Evolutionary conservation across 2,113 vertebrate species (phyloP).

Genomic region (Thomomys bottae): DNA sequence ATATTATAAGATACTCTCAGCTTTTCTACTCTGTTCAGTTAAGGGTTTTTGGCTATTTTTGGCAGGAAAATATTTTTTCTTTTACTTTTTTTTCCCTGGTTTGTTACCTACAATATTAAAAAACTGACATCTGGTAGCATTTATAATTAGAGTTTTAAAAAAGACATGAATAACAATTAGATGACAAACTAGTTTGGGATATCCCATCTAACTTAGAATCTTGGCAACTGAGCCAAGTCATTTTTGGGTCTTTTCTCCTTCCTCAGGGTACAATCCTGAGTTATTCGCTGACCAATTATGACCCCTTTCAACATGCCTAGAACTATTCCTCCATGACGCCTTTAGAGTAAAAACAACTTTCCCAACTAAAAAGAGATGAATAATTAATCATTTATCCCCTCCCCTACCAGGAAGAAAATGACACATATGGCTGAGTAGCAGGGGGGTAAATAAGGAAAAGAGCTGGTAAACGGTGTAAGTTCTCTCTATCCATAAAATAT

Average conservation of each 20-base stretch:
- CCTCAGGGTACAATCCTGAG: neutral
- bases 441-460: conserved; percentile 35
- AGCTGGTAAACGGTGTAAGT: conserved; percentile 25
- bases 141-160: neutral
- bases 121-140: neutral
- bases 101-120: neutral
- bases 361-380: conserved; percentile 49
- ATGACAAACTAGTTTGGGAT: neutral
- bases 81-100: neutral
- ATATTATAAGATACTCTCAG: neutral
- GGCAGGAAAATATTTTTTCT: neutral
- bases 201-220: neutral
- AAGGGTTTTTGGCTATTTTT: neutral
- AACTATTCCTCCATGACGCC: neutral
- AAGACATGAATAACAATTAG: neutral
- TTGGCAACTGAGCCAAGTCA: neutral
- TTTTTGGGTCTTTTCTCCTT: neutral
- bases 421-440: conserved; percentile 47
- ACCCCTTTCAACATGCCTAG: neutral
- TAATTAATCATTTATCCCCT: conserved; percentile 62
- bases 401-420: conserved; percentile 55
- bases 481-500: neutral
- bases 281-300: neutral
- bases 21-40: neutral
- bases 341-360: conserved; percentile 47